These are phyloP conservation scores for Lydus trimaculatus DNA, from an alignment of 2,888 invertebrate species.

Conservation along the genomic window DNA sequence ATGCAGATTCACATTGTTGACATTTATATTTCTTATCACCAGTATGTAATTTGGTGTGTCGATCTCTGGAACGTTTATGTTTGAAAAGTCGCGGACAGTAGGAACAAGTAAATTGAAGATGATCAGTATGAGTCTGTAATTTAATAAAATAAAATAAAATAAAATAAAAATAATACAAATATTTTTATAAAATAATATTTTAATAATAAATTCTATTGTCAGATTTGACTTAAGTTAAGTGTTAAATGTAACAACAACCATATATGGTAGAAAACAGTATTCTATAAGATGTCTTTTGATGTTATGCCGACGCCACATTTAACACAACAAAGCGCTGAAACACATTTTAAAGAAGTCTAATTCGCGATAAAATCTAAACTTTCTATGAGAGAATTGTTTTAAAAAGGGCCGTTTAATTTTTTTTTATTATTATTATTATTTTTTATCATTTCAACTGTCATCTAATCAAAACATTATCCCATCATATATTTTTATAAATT, in stretches of 20 bases:
- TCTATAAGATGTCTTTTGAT: conserved; percentile 8
- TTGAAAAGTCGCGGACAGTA: conserved; percentile 93
- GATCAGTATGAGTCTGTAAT: conserved; percentile 86
- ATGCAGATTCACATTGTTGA: conserved; percentile 89
- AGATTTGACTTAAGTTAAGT: conserved; percentile 10
- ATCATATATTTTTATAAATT: conserved; percentile 3
- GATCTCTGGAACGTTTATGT: conserved; percentile 92
- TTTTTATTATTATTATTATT: not conserved
- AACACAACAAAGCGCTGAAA: conserved; percentile 26
- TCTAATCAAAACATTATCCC: not conserved
- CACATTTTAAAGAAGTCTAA: conserved; percentile 23
- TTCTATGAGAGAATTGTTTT: conserved; percentile 4
- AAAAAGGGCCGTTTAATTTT: not conserved
- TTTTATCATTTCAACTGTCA: not conserved
- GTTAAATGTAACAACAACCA: conserved; percentile 7
- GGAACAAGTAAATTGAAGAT: conserved; percentile 91
- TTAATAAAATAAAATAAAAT: conserved; percentile 24
- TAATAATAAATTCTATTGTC: conserved; percentile 7
- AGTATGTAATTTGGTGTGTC: conserved; percentile 93
- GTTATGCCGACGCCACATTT: conserved; percentile 22
- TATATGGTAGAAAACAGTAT: conserved; percentile 8
- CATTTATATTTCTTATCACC: conserved; percentile 92
- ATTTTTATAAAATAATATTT: not conserved
- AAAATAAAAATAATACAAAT: conserved; percentile 12
- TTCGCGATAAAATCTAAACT: conserved; percentile 24